Base-by-base conservation (phyloP, 2,113 vertebrate species). In the Emydocephalus ijimae region DNA sequence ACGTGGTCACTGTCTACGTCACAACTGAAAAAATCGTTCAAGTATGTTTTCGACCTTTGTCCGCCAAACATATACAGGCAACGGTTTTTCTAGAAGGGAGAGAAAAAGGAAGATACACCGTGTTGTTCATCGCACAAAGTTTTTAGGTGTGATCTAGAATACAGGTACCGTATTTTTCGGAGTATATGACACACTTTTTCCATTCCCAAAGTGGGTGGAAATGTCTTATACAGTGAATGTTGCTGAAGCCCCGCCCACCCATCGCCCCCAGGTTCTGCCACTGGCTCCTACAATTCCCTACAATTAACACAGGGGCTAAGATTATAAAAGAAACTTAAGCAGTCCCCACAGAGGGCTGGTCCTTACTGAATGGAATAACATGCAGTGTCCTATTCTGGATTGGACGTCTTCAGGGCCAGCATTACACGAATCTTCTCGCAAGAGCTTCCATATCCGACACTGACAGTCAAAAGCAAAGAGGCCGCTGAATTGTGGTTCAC, bases 11-110 rank as follows among this genome's bases (percentile, higher is more conserved):
- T 98, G 56, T 99, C 99, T 64, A 99, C 99, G 39, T 99, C 99
- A 0, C 99, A 99, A 95, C 99, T 99, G 97, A 99, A 99, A 98
- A 99, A 99, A 96, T 99, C 99, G 20, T 99, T 99, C 95, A 99
- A 98, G n/a, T 99, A 99, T 0, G 99, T 99, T 97, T 99, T 99
- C 0, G 99, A 99, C 95, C 99, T 98, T 96, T 99, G 99, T 92
- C 99, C 99, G 86, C 99, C 99, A 94, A 99, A 99, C 3, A 99
- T 99, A 1, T 99, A 99, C 1, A 99, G 96, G 90, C 98, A 99
- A 95, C 99, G 99, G 94, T 99, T 99, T 98, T 99, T 99, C 99
- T 99, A 95, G 95, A 56, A 81, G 34, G 5, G 2, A 92, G 57
- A 69, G 94, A 69, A 1, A 1, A 48, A 87, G 1, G 45, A 59